phyloP scores from a whole-genome alignment of 2,113 vertebrate species.

The Telmatochromis sp. region DNA sequence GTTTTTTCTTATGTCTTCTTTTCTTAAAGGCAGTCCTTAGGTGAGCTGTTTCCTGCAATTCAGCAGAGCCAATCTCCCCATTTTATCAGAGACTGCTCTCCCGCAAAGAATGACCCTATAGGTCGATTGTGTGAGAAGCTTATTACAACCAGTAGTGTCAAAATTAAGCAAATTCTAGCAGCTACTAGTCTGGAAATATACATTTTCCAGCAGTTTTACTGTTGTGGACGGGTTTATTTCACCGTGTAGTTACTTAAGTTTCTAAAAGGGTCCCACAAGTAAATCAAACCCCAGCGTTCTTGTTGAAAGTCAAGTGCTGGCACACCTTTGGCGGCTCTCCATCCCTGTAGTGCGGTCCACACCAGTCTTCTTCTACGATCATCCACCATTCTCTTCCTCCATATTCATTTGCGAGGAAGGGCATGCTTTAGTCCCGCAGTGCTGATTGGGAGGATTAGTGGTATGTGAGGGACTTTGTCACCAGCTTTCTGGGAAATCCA shows the following conservation, averaged over 20 bases:
- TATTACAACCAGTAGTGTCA: background rate
- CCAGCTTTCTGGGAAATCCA: constrained; percentile 77
- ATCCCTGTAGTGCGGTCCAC: background rate
- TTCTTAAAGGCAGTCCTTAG: constrained; percentile 29
- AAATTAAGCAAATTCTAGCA: background rate
- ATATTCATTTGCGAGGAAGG: constrained; percentile 41
- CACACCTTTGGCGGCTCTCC: background rate
- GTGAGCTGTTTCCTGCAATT: constrained; percentile 33
- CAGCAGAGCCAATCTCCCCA: constrained; percentile 1
- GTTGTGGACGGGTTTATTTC: background rate
- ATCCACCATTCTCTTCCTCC: constrained; percentile 4
- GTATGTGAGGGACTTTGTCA: constrained; percentile 74
- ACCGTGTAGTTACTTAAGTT: background rate
- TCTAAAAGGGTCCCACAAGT: background rate
- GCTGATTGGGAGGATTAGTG: constrained; percentile 75
- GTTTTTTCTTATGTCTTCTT: constrained; percentile 8
- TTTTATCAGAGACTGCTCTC: background rate
- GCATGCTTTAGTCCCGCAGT: constrained; percentile 44
- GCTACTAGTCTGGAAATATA: accelerated
- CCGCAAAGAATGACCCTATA: background rate
- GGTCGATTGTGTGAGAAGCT: background rate
- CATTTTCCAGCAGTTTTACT: background rate
- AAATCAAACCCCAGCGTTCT: background rate
- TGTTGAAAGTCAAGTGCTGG: background rate
- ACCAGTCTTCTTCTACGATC: background rate